Percentiles rank a stretch among this genome's conserved stretches.
Conservation (phyloP, 1,140 invertebrate species). For the Stegodyphus mimosarum region DNA sequence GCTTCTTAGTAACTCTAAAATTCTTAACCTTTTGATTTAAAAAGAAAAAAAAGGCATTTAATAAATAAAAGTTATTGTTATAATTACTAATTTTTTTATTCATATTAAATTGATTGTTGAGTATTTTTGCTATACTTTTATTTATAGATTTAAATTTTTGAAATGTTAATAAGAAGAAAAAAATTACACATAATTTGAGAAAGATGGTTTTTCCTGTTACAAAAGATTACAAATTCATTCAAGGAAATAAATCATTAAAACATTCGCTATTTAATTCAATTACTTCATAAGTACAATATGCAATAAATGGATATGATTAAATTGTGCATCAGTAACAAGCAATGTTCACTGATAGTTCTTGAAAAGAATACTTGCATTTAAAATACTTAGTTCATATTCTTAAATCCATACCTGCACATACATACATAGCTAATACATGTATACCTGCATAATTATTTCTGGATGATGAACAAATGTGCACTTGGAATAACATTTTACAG, state of each 20-base stretch:
- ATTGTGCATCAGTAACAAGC: neutral
- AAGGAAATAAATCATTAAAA: neutral
- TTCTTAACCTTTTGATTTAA: too few relatives aligned
- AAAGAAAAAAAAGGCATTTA: too few relatives aligned
- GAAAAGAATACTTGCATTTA: neutral
- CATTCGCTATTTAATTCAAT: neutral
- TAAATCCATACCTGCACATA: too few relatives aligned
- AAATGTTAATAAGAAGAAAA: neutral
- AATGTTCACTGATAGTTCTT: neutral
- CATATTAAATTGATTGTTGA: too few relatives aligned
- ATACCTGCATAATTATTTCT: too few relatives aligned
- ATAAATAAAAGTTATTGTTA: too few relatives aligned
- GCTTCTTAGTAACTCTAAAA: too few relatives aligned
- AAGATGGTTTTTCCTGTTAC: neutral
- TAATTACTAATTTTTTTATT: too few relatives aligned
- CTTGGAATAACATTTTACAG: too few relatives aligned
- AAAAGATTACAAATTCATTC: neutral
- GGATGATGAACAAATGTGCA: too few relatives aligned
- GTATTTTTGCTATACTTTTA: neutral
- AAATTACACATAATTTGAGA: neutral
- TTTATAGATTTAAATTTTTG: neutral
- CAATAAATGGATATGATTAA: neutral
- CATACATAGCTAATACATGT: too few relatives aligned
- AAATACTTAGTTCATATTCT: too few relatives aligned
- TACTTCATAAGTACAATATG: neutral